Evolutionary conservation across 2,797 vertebrate species (phyloP), one percentile per base, ranked within the genome.

Genomic region (Pseudochaenichthys georgianus): DNA sequence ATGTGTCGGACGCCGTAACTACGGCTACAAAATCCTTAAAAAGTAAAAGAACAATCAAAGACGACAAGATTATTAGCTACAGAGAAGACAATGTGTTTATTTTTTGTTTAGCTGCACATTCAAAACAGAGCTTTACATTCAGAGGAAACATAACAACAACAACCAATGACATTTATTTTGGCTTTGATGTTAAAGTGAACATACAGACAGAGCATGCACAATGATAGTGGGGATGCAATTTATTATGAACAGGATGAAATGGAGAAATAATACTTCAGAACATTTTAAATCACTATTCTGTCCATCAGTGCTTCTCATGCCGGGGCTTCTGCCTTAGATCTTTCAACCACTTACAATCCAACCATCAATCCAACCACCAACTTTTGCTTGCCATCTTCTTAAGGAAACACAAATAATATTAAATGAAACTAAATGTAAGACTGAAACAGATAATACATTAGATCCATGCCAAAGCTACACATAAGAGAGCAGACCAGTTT

Each of bases 41-140:
- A 48, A 6, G 4, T 11, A 9, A 53, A 38, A 11, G 9, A 42
- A 31, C 15, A 12, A 61, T 42, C 45, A 23, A 73, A 68, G 47
- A 75, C 19, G 51, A 51, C 19, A 34, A 10, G 13, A 31, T 3
- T 3, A n/a, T 48, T n/a, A 3, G 21, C 70, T 70, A 58, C 78
- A 28, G 78, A 80, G 64, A 68, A 76, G 77, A 79, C 73, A 13
- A 50, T 58, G 62, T 53, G 73, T 92, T 93, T 92, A 90, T 94
- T 94, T 86, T 23, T 62, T 71, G 85, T 93, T 92, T 92, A 71
- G 58, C 63, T 72, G 60, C 74, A 79, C 77, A 86, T 89, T 60
- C 63, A 58, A 84, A 81, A 64, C 41, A 64, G 43, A 41, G 17
- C n/a, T 79, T 68, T 59, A 81, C 81, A 81, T 78, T 53, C 82